Evolutionary conservation across 2,797 vertebrate genomes (phyloP).

Genomic region (Halcyon smyrnensis): DNA sequence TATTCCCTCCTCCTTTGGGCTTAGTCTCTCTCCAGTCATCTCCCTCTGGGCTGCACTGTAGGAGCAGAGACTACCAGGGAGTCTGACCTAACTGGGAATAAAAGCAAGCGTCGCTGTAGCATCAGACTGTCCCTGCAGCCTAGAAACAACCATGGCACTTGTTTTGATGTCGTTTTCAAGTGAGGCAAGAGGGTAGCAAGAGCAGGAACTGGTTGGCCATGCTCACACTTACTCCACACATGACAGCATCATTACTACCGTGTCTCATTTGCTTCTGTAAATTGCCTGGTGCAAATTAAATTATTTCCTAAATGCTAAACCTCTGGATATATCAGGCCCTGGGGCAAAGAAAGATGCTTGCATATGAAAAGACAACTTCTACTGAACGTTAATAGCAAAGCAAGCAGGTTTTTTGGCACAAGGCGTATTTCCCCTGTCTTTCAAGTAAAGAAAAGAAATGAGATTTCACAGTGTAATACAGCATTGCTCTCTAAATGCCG

Average conservation of each 20-base stretch:
- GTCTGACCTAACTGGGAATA: background rate
- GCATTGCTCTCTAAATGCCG: background rate
- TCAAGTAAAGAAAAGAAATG: background rate
- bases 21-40: background rate
- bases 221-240: background rate
- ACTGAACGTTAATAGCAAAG: background rate
- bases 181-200: background rate
- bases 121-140: background rate
- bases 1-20: background rate
- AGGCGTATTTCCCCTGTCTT: background rate
- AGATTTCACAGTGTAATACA: background rate
- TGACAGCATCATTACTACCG: background rate
- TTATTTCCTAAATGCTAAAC: background rate
- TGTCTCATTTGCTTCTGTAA: background rate
- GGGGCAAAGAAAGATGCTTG: background rate
- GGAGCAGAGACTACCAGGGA: background rate
- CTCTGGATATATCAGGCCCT: background rate
- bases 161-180: background rate
- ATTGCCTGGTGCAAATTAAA: background rate
- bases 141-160: background rate
- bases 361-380: background rate
- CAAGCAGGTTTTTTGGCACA: background rate
- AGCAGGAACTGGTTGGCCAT: background rate
- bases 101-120: background rate
- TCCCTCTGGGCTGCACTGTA: background rate